Evolutionary conservation across 2,888 invertebrate genomes (phyloP).

Genomic region (Argynnis bischoffii): DNA sequence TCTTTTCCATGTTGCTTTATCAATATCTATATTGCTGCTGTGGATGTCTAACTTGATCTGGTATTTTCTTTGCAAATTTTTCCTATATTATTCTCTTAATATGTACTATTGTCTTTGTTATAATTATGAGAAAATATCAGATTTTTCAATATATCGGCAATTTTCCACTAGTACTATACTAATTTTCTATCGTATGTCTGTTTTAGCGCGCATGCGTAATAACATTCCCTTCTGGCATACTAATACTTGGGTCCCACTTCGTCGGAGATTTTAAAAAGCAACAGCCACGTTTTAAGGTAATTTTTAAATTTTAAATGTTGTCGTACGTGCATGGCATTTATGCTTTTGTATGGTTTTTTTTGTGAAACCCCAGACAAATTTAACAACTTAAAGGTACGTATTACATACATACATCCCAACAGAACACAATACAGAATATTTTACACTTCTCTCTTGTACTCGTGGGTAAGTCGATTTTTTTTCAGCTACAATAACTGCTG

Average conservation of each 20-base stretch:
- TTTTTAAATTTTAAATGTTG: slow-evolving; percentile 44
- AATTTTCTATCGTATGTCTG: slow-evolving; percentile 79
- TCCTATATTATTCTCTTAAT: neutral
- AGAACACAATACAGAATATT: slow-evolving; percentile 25
- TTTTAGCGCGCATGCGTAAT: slow-evolving; percentile 83
- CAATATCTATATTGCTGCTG: slow-evolving; percentile 49
- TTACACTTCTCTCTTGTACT: slow-evolving; percentile 3
- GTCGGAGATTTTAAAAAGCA: slow-evolving; percentile 62
- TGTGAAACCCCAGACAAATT: neutral
- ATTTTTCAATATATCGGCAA: slow-evolving; percentile 32
- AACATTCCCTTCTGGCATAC: slow-evolving; percentile 83
- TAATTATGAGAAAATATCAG: slow-evolving; percentile 32
- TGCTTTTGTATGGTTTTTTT: slow-evolving; percentile 42
- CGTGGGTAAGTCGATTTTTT: slow-evolving; percentile 44
- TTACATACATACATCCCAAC: slow-evolving; percentile 44
- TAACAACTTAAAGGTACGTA: slow-evolving; percentile 56
- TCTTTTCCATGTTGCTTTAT: slow-evolving; percentile 59
- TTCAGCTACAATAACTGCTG: slow-evolving; percentile 61
- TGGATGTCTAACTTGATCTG: slow-evolving; percentile 52
- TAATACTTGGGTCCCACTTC: slow-evolving; percentile 74
- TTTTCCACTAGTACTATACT: slow-evolving; percentile 51
- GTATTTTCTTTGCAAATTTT: slow-evolving; percentile 47
- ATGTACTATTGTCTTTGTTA: neutral
- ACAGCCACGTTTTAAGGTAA: slow-evolving; percentile 68
- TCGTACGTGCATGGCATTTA: slow-evolving; percentile 51